A percentile compares a stretch with the other conserved stretches of the same genome.
These are phyloP conservation scores for Telenomus remus DNA, from an alignment of 1,140 invertebrate genomes.

Conservation along the genomic window DNA sequence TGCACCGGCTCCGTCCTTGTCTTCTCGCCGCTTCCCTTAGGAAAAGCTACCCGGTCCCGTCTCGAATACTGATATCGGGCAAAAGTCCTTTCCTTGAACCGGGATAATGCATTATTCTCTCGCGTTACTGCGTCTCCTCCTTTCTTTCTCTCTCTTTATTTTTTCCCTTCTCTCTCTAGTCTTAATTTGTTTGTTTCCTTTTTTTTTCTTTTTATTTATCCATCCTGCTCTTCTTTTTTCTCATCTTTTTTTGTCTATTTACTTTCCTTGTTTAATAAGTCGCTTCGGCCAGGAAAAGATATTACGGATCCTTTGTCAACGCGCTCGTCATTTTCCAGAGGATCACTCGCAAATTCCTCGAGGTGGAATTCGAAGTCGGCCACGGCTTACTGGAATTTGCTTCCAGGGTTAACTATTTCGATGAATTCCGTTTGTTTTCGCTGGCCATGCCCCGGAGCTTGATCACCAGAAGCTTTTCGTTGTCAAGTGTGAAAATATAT, in stretches of 20 bases:
- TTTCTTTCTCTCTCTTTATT: slow-evolving; percentile 18
- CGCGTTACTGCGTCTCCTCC: slow-evolving; percentile 28
- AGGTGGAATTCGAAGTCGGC: slow-evolving; percentile 16
- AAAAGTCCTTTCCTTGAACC: slow-evolving; percentile 69
- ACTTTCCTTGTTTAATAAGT: slow-evolving; percentile 16
- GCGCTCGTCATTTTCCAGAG: slow-evolving; percentile 25
- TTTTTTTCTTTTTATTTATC: neutral
- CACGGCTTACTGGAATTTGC: slow-evolving; percentile 28
- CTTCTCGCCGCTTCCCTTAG: slow-evolving; percentile 63
- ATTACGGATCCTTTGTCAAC: slow-evolving; percentile 27
- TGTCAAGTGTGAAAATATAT: slow-evolving; percentile 2
- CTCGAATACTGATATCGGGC: slow-evolving; percentile 74
- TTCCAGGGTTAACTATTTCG: slow-evolving; percentile 13
- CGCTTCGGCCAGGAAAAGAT: slow-evolving; percentile 6
- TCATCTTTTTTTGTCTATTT: neutral
- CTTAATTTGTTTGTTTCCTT: slow-evolving; percentile 2
- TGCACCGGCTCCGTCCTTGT: slow-evolving; percentile 23
- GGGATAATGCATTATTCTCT: slow-evolving; percentile 72
- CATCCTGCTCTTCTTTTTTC: neutral
- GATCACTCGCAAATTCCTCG: slow-evolving; percentile 40
- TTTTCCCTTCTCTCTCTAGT: slow-evolving; percentile 9
- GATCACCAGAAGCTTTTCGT: neutral
- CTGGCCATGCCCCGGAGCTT: neutral
- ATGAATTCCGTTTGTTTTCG: slow-evolving; percentile 33
- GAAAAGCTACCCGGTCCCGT: slow-evolving; percentile 67